Evolutionary conservation across 2,888 invertebrate genomes (phyloP).

Genomic region (Drosophila rubida): DNA sequence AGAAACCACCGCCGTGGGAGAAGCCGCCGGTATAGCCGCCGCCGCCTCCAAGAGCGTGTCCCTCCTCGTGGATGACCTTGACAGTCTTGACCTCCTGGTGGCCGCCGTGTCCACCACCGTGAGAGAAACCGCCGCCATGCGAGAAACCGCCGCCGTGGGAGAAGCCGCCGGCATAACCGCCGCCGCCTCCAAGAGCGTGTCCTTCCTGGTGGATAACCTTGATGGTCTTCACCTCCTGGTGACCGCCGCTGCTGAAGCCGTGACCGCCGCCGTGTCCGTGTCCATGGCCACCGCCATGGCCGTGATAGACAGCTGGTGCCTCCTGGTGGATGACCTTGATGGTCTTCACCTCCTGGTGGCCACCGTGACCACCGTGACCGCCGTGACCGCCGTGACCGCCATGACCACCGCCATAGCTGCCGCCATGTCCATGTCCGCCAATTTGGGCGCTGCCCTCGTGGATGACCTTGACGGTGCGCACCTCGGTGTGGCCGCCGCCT

Average conservation of each 20-base stretch:
- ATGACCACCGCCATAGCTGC: conserved; percentile 17
- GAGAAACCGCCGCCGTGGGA: conserved; percentile 30
- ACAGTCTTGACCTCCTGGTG: conserved; percentile 72
- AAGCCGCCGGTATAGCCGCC: conserved; percentile 49
- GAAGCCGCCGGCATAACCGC: conserved; percentile 27
- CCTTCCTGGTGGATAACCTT: conserved; percentile 71
- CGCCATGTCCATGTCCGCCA: conserved; percentile 28
- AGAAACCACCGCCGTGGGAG: conserved; percentile 46
- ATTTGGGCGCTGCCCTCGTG: conserved; percentile 47
- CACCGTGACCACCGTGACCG: conserved; percentile 11
- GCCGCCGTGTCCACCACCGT: conserved; percentile 49
- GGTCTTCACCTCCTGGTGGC: conserved; percentile 49
- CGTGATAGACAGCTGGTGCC: conserved; percentile 39
- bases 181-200: conserved; percentile 44
- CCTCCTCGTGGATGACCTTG: conserved; percentile 71
- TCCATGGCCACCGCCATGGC: conserved; percentile 31
- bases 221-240: conserved; percentile 74
- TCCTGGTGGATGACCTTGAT: conserved; percentile 62
- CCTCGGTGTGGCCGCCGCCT: conserved; percentile 46
- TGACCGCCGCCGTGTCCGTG: conserved; percentile 36
- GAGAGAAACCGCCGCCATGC: conserved; percentile 30
- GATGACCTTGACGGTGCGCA: conserved; percentile 64
- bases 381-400: conserved; percentile 24
- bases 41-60: conserved; percentile 48
- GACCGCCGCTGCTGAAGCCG: conserved; percentile 47